Conservation (phyloP, 2,113 vertebrate genomes). For the Artemisiospiza belli region DNA sequence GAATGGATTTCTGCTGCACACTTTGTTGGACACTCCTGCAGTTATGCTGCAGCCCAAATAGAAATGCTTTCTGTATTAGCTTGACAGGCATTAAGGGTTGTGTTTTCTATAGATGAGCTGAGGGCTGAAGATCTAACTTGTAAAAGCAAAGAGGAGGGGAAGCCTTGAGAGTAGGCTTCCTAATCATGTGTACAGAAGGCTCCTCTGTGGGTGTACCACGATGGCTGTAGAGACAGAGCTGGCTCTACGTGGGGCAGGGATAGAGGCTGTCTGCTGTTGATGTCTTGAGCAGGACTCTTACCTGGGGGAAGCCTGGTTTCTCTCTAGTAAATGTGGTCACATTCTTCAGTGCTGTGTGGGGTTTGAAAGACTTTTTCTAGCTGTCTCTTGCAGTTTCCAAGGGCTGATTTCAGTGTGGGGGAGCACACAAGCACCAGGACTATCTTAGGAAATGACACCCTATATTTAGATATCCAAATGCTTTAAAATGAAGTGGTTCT, state of each 20-base stretch:
- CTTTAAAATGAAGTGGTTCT: neutral
- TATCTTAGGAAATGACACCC: neutral
- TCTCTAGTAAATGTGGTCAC: no score
- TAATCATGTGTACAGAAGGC: neutral
- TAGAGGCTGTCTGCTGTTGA: neutral
- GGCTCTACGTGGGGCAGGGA: neutral
- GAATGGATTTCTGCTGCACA: neutral
- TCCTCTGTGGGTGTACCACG: neutral
- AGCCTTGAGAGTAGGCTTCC: neutral
- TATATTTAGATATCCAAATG: neutral
- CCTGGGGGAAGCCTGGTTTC: neutral
- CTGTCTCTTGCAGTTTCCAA: neutral
- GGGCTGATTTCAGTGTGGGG: neutral
- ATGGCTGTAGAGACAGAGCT: neutral
- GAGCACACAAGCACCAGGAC: neutral
- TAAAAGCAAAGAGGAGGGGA: neutral
- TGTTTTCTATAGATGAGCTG: neutral
- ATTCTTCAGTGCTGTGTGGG: neutral
- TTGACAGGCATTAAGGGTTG: neutral
- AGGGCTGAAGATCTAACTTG: neutral
- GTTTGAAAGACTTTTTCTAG: neutral
- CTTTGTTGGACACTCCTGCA: neutral
- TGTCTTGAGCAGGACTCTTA: neutral
- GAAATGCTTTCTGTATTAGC: neutral
- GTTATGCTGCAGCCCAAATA: slow-evolving; percentile 8